phyloP scores from a whole-genome alignment of 2,888 invertebrate genomes.

The Fragum fragum region DNA sequence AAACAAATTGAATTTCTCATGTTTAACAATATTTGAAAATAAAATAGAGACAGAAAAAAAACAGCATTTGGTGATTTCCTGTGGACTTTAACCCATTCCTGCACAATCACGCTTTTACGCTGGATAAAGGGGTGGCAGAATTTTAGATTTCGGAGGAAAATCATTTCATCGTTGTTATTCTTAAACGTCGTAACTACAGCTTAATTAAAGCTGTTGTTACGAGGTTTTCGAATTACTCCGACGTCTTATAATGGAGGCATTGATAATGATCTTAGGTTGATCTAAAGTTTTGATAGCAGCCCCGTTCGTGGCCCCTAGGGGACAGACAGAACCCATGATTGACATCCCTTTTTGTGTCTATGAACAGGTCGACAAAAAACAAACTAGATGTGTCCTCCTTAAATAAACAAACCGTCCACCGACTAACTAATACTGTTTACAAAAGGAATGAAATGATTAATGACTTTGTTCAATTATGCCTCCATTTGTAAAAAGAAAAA shows the following conservation, averaged over 20 bases:
- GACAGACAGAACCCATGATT: constrained; percentile 36
- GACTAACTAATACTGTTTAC: constrained; percentile 12
- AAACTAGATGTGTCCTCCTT: constrained; percentile 24
- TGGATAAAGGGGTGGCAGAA: too few relatives aligned
- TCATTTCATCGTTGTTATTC: too few relatives aligned
- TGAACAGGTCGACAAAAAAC: constrained; percentile 25
- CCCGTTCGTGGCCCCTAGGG: constrained; percentile 41
- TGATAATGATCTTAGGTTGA: constrained; percentile 21
- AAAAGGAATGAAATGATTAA: constrained; percentile 11
- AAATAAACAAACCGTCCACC: constrained; percentile 24
- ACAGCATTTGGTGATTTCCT: too few relatives aligned
- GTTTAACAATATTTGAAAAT: background rate
- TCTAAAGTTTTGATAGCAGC: constrained; percentile 1
- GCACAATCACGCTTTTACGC: too few relatives aligned
- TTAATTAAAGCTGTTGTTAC: too few relatives aligned
- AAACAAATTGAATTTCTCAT: background rate
- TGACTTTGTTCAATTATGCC: background rate
- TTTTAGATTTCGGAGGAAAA: too few relatives aligned
- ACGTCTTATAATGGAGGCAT: background rate
- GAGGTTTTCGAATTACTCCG: too few relatives aligned
- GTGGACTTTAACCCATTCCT: too few relatives aligned
- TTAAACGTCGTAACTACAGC: too few relatives aligned
- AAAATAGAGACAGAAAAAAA: too few relatives aligned
- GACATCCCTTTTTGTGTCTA: constrained; percentile 27
- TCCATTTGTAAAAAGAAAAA: background rate